Base-by-base conservation (phyloP, 2,888 invertebrate species). In the Polyommatus iphigenia region DNA sequence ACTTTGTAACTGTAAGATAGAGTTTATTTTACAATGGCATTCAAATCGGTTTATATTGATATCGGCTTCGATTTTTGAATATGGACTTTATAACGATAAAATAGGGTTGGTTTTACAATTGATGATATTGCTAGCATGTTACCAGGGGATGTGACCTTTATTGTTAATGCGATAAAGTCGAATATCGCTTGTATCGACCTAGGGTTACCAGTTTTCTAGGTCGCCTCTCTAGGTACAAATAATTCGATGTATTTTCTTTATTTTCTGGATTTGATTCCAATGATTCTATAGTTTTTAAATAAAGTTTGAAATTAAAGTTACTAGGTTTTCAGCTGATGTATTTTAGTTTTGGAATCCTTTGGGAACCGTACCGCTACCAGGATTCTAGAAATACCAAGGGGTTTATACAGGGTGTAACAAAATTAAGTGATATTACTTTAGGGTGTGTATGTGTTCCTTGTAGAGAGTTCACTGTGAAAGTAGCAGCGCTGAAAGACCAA, bases 141-240 rank as follows among this genome's bases (percentile, higher is more conserved):
- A 4, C 32, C 15, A 2, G 62, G 4, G 18, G 29, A 29, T 5
- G 29, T 67, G 29, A 5, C 32, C 15, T 29, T 15, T 67, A 29
- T 29, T 29, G 5, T 10, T 24, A 2, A 18, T 7, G 77, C 4
- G 54, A 62, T 79, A 57, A 80, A 20, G 46, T 67, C 71, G 81
- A 83, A 82, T 54, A 80, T 80, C 83, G 83, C 83, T 84, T 82
- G 80, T 76, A 81, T 81, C 80, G 82, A 83, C 86, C 88, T 86
- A 87, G 88, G 88, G 90, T 90, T 90, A 90, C 89, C 85, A 86
- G 83, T 86, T 88, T 91, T 90, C 90, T 90, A 87, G 91, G 90
- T 90, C 91, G 91, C 90, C 90, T 90, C 87, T 89, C 86, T 84
- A 83, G 86, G 84, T 82, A 83, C 83, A 85, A 83, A 85, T 87